A percentile compares a stretch with the other conserved stretches of the same genome.
phyloP scores from a whole-genome alignment of 2,797 vertebrate species.

The Hypotaenidia philippensis region DNA sequence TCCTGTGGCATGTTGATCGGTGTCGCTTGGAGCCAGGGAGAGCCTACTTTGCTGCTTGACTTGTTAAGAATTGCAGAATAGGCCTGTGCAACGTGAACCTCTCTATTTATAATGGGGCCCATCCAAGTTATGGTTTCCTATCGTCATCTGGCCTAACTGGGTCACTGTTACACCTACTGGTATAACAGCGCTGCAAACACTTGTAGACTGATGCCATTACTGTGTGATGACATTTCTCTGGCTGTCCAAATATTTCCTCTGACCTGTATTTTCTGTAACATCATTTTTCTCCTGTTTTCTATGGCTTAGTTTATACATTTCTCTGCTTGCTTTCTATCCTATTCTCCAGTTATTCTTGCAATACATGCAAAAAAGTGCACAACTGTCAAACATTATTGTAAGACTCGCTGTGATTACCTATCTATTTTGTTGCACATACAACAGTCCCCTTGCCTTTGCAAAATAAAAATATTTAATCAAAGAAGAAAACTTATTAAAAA shows the following conservation, averaged over 20 bases:
- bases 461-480: neutral
- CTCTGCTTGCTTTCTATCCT: neutral
- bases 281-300: constrained; percentile 22
- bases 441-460: neutral
- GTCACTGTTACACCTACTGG: constrained; percentile 11
- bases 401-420: neutral
- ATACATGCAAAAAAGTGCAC: neutral
- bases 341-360: neutral
- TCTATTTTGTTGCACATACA: neutral
- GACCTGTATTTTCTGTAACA: constrained; percentile 23
- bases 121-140: constrained; percentile 8
- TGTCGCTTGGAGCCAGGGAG: neutral
- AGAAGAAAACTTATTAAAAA: constrained; percentile 29
- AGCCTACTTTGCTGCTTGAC: neutral
- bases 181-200: neutral
- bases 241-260: constrained; percentile 23
- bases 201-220: neutral
- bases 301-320: neutral
- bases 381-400: neutral
- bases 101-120: neutral
- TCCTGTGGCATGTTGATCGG: neutral
- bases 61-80: constrained; percentile 1
- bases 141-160: neutral
- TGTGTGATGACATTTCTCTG: constrained; percentile 21
- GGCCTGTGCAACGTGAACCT: neutral